These are phyloP conservation scores for Anas platyrhynchos DNA, from an alignment of 2,113 vertebrate species.

Conservation along the genomic window DNA sequence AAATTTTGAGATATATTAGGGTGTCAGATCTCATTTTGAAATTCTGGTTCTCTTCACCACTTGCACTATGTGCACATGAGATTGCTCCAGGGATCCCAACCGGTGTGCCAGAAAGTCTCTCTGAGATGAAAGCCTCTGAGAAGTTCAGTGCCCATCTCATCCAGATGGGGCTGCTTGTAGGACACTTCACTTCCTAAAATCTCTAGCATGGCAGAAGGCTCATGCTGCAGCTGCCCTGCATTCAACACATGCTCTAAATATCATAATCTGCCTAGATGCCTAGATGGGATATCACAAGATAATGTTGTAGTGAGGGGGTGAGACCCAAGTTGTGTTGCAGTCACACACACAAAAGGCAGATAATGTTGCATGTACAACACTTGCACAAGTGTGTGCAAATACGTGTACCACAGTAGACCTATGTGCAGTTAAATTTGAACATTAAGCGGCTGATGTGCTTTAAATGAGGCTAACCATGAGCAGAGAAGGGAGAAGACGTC, in stretches of 20 bases:
- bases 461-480: background rate
- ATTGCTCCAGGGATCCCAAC: background rate
- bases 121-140: background rate
- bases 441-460: background rate
- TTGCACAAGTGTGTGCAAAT: background rate
- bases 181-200: background rate
- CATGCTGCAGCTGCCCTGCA: accelerated
- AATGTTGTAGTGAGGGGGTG: background rate
- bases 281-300: background rate
- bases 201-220: background rate
- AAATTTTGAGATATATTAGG: background rate
- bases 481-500: background rate
- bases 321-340: background rate
- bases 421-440: background rate
- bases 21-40: background rate
- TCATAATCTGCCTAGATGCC: background rate
- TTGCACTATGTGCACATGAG: accelerated
- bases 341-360: too few relatives aligned
- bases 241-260: background rate
- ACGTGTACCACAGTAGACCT: background rate
- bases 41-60: background rate
- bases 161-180: background rate
- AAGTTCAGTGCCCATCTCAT: background rate
- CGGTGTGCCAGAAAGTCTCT: background rate
- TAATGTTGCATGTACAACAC: background rate